phyloP scores from a whole-genome alignment of 2,113 vertebrate genomes.

The Lutjanus erythropterus region DNA sequence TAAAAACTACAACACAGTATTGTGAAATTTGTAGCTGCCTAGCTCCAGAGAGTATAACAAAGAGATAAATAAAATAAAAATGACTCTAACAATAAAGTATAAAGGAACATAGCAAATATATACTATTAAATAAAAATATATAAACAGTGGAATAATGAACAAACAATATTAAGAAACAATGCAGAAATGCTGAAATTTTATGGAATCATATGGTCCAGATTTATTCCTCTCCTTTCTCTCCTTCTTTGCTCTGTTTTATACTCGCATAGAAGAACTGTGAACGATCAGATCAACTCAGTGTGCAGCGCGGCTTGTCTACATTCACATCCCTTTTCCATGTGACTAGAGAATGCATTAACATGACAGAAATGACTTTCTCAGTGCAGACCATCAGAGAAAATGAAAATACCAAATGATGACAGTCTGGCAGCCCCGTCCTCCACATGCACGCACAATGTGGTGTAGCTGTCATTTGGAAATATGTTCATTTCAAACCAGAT shows the following conservation, averaged over 20 bases:
- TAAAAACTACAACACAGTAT: no score
- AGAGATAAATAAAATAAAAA: no score
- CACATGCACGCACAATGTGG: slow-evolving; percentile 21
- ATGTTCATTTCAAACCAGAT: slow-evolving; percentile 45
- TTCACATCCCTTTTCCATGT: slow-evolving; percentile 21
- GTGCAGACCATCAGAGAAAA: slow-evolving; percentile 26
- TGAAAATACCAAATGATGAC: slow-evolving; percentile 38
- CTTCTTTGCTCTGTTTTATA: background rate
- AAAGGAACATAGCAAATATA: no score
- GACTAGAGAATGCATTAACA: slow-evolving; percentile 37
- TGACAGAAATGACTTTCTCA: slow-evolving; percentile 50
- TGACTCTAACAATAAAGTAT: no score
- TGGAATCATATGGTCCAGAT: background rate
- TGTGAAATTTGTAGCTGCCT: no score
- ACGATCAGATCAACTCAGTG: slow-evolving; percentile 4
- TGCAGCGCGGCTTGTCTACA: background rate
- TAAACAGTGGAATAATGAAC: no score
- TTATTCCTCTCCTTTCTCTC: background rate
- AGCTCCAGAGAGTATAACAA: no score
- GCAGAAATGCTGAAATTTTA: background rate
- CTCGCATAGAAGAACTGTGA: background rate
- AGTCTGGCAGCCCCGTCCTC: slow-evolving; percentile 34
- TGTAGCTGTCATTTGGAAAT: slow-evolving; percentile 50
- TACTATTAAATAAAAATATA: no score
- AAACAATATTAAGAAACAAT: no score